Evolutionary conservation across 1,140 invertebrate genomes (phyloP), one percentile per base, ranked within the genome.

Genomic region (Acromyrmex charruanus): DNA sequence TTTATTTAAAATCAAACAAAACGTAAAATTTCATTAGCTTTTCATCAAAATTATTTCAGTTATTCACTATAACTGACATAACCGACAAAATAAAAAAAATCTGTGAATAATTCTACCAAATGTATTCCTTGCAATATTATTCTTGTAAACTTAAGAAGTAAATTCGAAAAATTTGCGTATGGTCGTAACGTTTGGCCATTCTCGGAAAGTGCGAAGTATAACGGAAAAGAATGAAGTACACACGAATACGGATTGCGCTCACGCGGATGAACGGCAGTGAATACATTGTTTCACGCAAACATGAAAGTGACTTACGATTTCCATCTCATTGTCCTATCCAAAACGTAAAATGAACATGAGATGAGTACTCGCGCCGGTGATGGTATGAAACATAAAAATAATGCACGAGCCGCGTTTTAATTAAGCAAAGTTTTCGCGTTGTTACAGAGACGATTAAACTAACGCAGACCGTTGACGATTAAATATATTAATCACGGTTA

Each of bases 221-320:
- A 25, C 58, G 35, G 35, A 49, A 66, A 39, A 80, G 44, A 49
- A 58, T 68, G 9, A 9, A 79, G 35, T 35, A n/a, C n/a, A 69
- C 18, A 9, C 77, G 9, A 80, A 68, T 68, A 59, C 25, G 35
- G 39, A 82, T 82, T 59, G 31, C 53, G 10, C 25, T 21, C 61
- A 53, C 3, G n/a, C 44, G 35, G 35, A 77, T 77, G 35, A 77
- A 77, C 35, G n/a, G 61, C 63, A 44, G 35, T 44, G 44, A 71
- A 44, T 44, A 53, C 39, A 58, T 31, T 55, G 53, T 49, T 72
- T 39, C 53, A 72, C 5, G 10, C 35, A 28, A 72, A 71, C 53
- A 69, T 58, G 79, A 81, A 81, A 58, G 79, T 82, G 51, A 82
- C 66, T 82, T 82, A 82, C 66, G 79, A 82, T 82, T 82, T 82